A percentile compares a stretch with the other conserved stretches of the same genome.
These are phyloP conservation scores for Engraulis encrasicolus DNA, from an alignment of 2,113 vertebrate genomes.

Conservation along the genomic window DNA sequence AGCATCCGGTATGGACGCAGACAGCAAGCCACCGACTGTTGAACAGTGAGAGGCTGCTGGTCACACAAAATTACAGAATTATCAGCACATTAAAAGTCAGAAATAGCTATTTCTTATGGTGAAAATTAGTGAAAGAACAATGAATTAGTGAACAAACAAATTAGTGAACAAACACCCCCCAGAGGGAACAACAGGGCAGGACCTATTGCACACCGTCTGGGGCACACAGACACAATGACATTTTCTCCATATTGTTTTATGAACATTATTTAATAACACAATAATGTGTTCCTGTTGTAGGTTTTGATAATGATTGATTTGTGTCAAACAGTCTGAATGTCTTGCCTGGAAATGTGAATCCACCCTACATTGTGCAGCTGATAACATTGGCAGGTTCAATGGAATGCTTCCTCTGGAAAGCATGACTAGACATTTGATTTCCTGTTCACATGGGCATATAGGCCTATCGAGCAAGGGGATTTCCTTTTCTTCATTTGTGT, in stretches of 20 bases:
- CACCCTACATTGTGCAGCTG: conserved; percentile 19
- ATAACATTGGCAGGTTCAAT: conserved; percentile 29
- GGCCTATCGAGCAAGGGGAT: not conserved
- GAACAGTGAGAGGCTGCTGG: not conserved
- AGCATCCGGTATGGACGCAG: not conserved
- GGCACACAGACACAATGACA: not conserved
- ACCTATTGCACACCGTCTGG: too few species aligned
- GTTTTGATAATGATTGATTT: not conserved
- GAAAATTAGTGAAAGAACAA: too few species aligned
- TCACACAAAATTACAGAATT: too few species aligned
- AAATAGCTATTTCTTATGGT: too few species aligned
- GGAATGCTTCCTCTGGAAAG: conserved; percentile 21
- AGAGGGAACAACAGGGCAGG: too few species aligned
- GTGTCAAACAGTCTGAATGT: not conserved
- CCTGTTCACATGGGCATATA: not conserved
- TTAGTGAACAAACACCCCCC: too few species aligned
- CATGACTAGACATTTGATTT: conserved; percentile 33
- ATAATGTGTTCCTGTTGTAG: too few species aligned
- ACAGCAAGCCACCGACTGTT: not conserved
- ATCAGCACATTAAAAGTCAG: too few species aligned
- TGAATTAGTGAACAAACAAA: too few species aligned
- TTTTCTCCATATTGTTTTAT: not conserved
- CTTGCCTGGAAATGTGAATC: conserved; percentile 19
- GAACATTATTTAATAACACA: not conserved
- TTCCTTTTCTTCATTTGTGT: not conserved